A percentile compares a stretch with the other conserved stretches of the same genome.
Conservation (phyloP, 2,888 invertebrate species). For the Euzophera pinguis region DNA sequence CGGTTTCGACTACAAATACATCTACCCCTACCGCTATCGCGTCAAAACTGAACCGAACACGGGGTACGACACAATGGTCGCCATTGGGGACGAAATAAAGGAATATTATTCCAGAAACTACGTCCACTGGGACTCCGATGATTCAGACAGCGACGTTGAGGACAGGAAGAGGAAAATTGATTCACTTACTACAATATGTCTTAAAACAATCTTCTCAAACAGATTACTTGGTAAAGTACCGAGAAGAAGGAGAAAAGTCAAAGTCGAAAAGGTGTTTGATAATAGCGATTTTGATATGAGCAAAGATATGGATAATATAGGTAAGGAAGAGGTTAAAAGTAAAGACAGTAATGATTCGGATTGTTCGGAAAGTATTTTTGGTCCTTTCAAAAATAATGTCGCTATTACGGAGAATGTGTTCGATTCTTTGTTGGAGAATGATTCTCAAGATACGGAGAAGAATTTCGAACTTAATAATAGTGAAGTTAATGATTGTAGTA, state of each 20-base stretch:
- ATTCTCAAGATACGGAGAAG: neutral
- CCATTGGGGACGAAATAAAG: constrained; percentile 40
- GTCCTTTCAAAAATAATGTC: constrained; percentile 4
- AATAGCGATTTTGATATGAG: constrained; percentile 26
- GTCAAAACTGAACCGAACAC: constrained; percentile 38
- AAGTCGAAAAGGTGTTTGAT: constrained; percentile 30
- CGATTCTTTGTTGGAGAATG: constrained; percentile 8
- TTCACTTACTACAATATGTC: constrained; percentile 34
- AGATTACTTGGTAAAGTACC: constrained; percentile 48
- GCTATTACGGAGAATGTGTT: constrained; percentile 15
- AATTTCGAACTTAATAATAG: neutral
- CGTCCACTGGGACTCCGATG: constrained; percentile 55
- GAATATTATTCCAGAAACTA: constrained; percentile 37
- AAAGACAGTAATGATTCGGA: constrained; percentile 15
- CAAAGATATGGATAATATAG: constrained; percentile 37
- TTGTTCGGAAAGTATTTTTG: constrained; percentile 5
- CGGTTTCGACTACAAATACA: constrained; percentile 44
- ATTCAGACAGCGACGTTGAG: constrained; percentile 24
- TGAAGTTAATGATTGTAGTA: neutral
- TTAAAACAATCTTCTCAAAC: constrained; percentile 54
- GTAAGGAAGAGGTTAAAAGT: constrained; percentile 14
- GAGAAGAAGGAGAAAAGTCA: constrained; percentile 37
- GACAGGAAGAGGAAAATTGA: constrained; percentile 30
- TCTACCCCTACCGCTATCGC: constrained; percentile 47
- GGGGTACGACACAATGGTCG: constrained; percentile 44